A percentile compares a stretch with the other conserved stretches of the same genome.
These are phyloP conservation scores for Ypsolopha scabrella DNA, from an alignment of 2,888 invertebrate species.

Conservation along the genomic window DNA sequence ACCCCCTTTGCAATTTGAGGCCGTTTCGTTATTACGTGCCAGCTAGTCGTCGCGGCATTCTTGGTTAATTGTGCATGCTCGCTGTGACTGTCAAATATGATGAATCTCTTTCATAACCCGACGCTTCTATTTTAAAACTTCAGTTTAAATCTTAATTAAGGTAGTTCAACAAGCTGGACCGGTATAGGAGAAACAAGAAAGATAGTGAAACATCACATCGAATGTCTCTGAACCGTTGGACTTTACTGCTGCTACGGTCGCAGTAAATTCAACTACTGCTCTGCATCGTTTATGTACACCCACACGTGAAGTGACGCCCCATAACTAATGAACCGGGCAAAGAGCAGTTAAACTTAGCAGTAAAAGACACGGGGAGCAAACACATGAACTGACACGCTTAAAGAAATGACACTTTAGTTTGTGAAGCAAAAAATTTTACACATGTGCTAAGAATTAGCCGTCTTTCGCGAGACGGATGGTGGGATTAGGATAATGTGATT, in stretches of 20 bases:
- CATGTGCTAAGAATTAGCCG: slow-evolving; percentile 58
- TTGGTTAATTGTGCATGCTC: slow-evolving; percentile 6
- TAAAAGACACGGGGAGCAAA: slow-evolving; percentile 20
- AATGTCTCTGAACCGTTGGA: no score
- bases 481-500: slow-evolving; percentile 61
- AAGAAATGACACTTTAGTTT: slow-evolving; percentile 62
- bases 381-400: slow-evolving; percentile 38
- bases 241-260: background rate
- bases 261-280: background rate
- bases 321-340: slow-evolving; percentile 20
- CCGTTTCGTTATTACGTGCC: slow-evolving; percentile 26
- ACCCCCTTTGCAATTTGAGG: slow-evolving; percentile 55
- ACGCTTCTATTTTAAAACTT: no score
- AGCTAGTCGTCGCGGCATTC: slow-evolving; percentile 10
- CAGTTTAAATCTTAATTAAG: no score
- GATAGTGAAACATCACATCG: no score
- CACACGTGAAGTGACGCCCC: slow-evolving; percentile 25
- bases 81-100: background rate
- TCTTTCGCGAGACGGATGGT: slow-evolving; percentile 39
- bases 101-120: no score
- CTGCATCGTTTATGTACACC: slow-evolving; percentile 10
- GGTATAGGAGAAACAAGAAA: no score
- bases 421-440: slow-evolving; percentile 51
- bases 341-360: slow-evolving; percentile 2
- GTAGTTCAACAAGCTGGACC: no score